phyloP scores from a whole-genome alignment of 2,113 vertebrate species.

The Tretioscincus oriximinensis region DNA sequence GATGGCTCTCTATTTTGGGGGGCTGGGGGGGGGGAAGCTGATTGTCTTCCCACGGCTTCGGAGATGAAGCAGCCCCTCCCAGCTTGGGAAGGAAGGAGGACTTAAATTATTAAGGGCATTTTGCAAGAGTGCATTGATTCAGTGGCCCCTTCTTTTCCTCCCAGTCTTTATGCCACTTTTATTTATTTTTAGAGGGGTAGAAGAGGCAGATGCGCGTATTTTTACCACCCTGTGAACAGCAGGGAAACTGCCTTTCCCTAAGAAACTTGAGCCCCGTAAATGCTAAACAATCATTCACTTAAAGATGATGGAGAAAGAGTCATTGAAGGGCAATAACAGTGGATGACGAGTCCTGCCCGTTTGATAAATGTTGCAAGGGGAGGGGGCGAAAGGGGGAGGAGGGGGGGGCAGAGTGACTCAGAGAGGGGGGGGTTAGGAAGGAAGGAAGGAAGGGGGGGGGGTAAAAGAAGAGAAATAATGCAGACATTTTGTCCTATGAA shows the following conservation, averaged over 20 bases:
- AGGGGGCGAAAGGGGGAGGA: background rate
- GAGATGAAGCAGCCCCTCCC: slow-evolving; percentile 39
- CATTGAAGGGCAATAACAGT: slow-evolving; percentile 42
- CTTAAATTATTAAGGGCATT: slow-evolving; percentile 61
- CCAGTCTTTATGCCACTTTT: background rate
- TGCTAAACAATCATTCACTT: slow-evolving; percentile 48
- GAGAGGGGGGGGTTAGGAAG: background rate
- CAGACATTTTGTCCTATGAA: slow-evolving; percentile 66
- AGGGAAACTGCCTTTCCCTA: slow-evolving; percentile 59
- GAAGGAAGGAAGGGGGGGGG: slow-evolving; percentile 1
- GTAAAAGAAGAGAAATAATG: slow-evolving; percentile 58
- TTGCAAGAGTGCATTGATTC: slow-evolving; percentile 48
- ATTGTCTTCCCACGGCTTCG: slow-evolving; percentile 55
- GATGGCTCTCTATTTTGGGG: slow-evolving; percentile 67
- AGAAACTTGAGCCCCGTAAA: slow-evolving; percentile 72
- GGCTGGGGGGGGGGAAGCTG: slow-evolving; percentile 48
- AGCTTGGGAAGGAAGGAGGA: slow-evolving; percentile 50
- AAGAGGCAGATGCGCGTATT: background rate
- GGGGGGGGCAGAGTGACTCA: slow-evolving; percentile 31
- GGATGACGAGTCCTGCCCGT: slow-evolving; percentile 27
- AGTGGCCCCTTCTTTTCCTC: background rate
- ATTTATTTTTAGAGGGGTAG: background rate
- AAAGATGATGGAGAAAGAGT: slow-evolving; percentile 26
- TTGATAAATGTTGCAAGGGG: slow-evolving; percentile 29
- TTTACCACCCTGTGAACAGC: slow-evolving; percentile 11